phyloP scores from a whole-genome alignment of 2,888 invertebrate species.

The Ceramica pisi region DNA sequence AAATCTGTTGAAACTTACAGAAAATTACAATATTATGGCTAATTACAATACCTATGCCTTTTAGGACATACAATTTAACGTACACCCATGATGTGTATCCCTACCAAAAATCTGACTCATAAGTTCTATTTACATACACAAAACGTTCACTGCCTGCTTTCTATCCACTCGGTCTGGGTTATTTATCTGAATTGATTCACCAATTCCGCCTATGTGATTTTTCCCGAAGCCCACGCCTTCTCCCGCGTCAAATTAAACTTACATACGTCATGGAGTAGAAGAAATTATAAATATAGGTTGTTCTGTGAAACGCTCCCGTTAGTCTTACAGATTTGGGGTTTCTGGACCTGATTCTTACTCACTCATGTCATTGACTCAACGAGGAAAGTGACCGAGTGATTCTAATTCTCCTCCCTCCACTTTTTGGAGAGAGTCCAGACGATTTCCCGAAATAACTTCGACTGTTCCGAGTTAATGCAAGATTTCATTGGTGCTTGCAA shows the following conservation, averaged over 20 bases:
- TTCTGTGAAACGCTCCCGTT: constrained; percentile 73
- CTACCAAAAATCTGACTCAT: constrained; percentile 61
- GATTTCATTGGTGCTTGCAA: constrained; percentile 81
- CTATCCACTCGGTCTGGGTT: constrained; percentile 54
- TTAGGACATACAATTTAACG: constrained; percentile 29
- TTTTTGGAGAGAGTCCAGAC: constrained; percentile 89
- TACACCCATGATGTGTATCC: constrained; percentile 19
- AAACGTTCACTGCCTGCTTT: constrained; percentile 61
- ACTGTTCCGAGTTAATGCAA: constrained; percentile 81
- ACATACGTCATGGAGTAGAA: constrained; percentile 57
- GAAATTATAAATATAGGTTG: constrained; percentile 73
- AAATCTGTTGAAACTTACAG: not conserved
- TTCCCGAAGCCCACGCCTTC: constrained; percentile 64
- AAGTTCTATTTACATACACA: constrained; percentile 56
- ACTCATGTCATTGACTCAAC: constrained; percentile 87
- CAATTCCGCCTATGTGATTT: constrained; percentile 56
- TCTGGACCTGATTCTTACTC: constrained; percentile 68
- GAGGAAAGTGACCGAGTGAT: constrained; percentile 86
- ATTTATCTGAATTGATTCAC: constrained; percentile 67
- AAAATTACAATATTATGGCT: constrained; percentile 3
- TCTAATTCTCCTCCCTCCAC: constrained; percentile 78
- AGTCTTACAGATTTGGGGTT: constrained; percentile 59
- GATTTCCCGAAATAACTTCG: constrained; percentile 87
- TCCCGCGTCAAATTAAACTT: constrained; percentile 58
- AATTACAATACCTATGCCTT: not conserved